Evolutionary conservation across 2,797 vertebrate species (phyloP).

Genomic region (Lithobates sylvaticus): DNA sequence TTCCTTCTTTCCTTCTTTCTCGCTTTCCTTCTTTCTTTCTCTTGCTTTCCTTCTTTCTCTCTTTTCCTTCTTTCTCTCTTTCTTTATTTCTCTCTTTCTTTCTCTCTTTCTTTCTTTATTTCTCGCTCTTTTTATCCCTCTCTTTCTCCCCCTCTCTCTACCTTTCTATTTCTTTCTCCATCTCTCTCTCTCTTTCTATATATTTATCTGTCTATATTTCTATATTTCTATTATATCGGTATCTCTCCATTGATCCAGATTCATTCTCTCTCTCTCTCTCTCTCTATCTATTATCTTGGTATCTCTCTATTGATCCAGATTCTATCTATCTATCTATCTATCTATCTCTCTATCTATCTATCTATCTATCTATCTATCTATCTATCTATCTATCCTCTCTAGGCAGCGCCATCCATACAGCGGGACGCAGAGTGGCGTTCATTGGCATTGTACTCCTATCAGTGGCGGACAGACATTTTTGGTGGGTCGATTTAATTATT

Average conservation of each 20-base stretch:
- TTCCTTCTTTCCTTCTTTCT: no score
- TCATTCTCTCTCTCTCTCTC: background rate
- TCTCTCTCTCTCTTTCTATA: background rate
- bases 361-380: background rate
- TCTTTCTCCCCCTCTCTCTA: no score
- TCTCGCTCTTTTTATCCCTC: background rate
- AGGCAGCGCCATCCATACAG: no score
- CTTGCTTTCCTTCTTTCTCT: no score
- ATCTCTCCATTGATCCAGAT: no score
- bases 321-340: no score
- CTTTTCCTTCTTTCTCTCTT: no score
- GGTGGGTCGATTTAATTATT: background rate
- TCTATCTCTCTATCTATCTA: no score
- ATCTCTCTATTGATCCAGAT: background rate
- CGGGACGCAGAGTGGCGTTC: no score
- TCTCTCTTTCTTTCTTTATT: background rate
- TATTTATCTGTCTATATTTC: no score
- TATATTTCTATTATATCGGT: background rate
- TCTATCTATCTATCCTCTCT: background rate
- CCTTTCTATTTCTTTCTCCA: background rate
- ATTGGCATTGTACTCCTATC: no score
- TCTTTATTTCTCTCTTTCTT: background rate
- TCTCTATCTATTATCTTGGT: background rate
- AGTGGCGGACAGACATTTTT: background rate
- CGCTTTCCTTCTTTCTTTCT: no score